Percentiles rank a stretch among this genome's conserved stretches.
Evolutionary conservation across 2,113 vertebrate genomes (phyloP).

Genomic region (Ranitomeya variabilis): DNA sequence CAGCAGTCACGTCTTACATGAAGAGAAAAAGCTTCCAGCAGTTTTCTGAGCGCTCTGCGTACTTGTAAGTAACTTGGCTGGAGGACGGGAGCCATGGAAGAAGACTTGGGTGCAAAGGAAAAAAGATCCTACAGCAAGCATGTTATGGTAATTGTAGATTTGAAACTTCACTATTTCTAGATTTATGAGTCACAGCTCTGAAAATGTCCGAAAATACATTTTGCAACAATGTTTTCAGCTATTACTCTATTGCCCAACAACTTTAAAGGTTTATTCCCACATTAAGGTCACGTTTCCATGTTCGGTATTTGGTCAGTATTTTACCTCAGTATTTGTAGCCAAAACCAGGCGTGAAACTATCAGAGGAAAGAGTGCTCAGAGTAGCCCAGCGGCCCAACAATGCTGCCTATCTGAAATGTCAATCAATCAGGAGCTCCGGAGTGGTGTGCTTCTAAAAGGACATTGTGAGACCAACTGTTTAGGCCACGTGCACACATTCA

Average conservation of each 20-base stretch:
- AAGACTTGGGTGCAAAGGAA: background rate
- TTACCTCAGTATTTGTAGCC: no score
- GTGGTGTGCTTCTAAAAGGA: no score
- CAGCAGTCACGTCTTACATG: constrained; percentile 16
- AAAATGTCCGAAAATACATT: background rate
- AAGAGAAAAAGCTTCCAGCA: constrained; percentile 8
- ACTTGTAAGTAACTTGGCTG: constrained; percentile 7
- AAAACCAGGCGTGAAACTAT: no score
- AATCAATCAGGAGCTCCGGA: no score
- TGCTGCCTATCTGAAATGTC: no score
- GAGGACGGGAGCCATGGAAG: constrained; percentile 14
- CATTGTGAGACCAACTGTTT: no score
- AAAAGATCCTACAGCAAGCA: background rate
- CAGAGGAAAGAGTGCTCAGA: no score
- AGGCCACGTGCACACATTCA: no score
- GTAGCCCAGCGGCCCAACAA: no score
- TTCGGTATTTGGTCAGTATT: no score
- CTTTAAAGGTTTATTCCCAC: no score
- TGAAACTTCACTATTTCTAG: background rate
- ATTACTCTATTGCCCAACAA: background rate
- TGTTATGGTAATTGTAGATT: background rate
- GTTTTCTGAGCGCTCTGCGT: constrained; percentile 10
- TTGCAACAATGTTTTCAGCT: background rate
- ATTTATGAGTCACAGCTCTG: background rate
- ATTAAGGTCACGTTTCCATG: no score